These are phyloP conservation scores for Brachypterus glaber DNA, from an alignment of 2,888 invertebrate genomes.

Conservation along the genomic window DNA sequence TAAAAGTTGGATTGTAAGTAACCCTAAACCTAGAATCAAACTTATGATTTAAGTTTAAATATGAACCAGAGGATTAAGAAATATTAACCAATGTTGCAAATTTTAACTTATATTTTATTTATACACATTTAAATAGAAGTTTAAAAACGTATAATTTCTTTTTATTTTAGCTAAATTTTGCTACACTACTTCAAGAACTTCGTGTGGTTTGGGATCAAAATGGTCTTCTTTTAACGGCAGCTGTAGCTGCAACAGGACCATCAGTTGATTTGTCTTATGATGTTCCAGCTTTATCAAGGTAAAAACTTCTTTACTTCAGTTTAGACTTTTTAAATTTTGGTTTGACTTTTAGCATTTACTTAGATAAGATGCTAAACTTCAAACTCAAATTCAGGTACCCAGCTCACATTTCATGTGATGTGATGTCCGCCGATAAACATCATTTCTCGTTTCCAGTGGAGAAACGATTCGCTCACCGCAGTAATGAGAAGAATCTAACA, in stretches of 20 bases:
- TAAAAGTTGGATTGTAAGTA: no score
- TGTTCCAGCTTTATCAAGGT: conserved; percentile 48
- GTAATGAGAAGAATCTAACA: no score
- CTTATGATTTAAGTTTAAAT: no score
- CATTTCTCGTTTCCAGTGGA: no score
- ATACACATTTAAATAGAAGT: background rate
- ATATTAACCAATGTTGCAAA: no score
- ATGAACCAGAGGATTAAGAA: no score
- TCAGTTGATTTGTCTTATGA: conserved; percentile 50
- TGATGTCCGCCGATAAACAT: no score
- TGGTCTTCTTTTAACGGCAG: conserved; percentile 48
- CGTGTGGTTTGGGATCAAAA: conserved; percentile 45
- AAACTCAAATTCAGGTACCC: background rate
- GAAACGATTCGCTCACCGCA: no score
- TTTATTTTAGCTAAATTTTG: conserved; percentile 22
- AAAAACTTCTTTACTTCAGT: conserved; percentile 23
- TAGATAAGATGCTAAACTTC: background rate
- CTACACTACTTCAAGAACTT: conserved; percentile 46
- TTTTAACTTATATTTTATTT: background rate
- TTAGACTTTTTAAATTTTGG: no score
- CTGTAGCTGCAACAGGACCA: conserved; percentile 47
- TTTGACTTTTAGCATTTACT: background rate
- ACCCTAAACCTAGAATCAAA: no score
- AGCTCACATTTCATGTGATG: background rate
- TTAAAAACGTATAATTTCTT: background rate